Evolutionary conservation across 2,888 invertebrate genomes (phyloP), one percentile per base, ranked within the genome.

Genomic region (Augiades crinisus): DNA sequence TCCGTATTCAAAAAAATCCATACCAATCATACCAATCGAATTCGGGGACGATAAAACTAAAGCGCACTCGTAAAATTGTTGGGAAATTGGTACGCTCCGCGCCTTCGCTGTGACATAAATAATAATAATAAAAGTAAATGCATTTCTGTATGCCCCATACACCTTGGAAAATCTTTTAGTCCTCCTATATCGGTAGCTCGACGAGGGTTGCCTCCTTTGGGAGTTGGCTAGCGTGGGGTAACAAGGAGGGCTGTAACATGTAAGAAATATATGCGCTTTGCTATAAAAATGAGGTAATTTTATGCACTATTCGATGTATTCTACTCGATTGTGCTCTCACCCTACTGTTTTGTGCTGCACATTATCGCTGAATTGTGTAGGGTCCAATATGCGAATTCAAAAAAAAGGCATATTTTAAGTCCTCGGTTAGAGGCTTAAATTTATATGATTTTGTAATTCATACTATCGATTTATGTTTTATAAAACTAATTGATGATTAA

Each of bases 231-330:
- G 60, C 63, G 61, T 65, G 65, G 70, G 68, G 64, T 59, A 66
- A 59, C 60, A 54, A 57, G 58, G 61, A 60, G 64, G 61, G 63
- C 60, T 61, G 58, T 64, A 66, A 68, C 67, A 68, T 72, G 73
- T 65, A 75, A 75, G 70, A 76, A 73, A 81, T 78, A 78, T 74
- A 75, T 72, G 68, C 68, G 67, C 64, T 61, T 62, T 68, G 67
- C 69, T 76, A 77, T 80, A 81, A 83, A 83, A 82, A 82, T 79
- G 78, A 80, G 78, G 77, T 79, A 81, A 82, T 84, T 75, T 79
- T 84, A 84, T 85, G 84, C 86, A 84, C 83, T 84, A 75, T 77
- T 70, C 73, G 64, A 67, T 69, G 70, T 75, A 68, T 70, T 68
- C 60, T 59, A 52, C 59, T 53, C 61, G 56, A 63, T 62, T 67